A percentile compares a stretch with the other conserved stretches of the same genome.
These are phyloP conservation scores for Brienomyrus brachyistius DNA, from an alignment of 2,113 vertebrate genomes.

Conservation along the genomic window DNA sequence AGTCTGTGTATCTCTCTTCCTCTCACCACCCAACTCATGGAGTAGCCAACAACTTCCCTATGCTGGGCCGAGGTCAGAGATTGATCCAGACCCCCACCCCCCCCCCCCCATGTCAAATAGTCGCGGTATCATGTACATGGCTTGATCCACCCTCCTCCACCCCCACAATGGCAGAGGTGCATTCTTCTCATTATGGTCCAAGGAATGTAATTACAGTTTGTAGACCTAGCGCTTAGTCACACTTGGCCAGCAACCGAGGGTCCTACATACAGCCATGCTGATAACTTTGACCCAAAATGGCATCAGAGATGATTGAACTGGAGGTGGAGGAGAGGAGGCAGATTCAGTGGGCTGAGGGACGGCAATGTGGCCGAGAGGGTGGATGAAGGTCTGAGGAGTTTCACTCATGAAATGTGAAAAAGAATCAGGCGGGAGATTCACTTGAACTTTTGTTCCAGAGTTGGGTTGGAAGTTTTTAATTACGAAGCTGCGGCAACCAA, in stretches of 20 bases:
- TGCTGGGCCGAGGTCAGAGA: background rate
- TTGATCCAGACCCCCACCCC: background rate
- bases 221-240: background rate
- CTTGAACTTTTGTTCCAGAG: background rate
- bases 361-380: background rate
- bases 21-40: background rate
- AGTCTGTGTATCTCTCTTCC: background rate
- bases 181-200: background rate
- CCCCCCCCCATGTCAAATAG: background rate
- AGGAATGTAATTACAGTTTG: background rate
- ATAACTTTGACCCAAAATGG: background rate
- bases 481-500: background rate
- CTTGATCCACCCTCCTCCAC: background rate
- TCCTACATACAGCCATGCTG: background rate
- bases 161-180: background rate
- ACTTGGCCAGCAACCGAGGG: background rate
- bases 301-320: background rate
- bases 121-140: background rate
- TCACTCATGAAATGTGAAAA: background rate
- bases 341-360: background rate
- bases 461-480: background rate
- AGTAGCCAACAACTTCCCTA: background rate
- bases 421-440: background rate
- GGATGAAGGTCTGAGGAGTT: background rate
- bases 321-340: background rate